These are phyloP conservation scores for Lordiphosa clarofinis DNA, from an alignment of 1,140 invertebrate species.

Conservation along the genomic window DNA sequence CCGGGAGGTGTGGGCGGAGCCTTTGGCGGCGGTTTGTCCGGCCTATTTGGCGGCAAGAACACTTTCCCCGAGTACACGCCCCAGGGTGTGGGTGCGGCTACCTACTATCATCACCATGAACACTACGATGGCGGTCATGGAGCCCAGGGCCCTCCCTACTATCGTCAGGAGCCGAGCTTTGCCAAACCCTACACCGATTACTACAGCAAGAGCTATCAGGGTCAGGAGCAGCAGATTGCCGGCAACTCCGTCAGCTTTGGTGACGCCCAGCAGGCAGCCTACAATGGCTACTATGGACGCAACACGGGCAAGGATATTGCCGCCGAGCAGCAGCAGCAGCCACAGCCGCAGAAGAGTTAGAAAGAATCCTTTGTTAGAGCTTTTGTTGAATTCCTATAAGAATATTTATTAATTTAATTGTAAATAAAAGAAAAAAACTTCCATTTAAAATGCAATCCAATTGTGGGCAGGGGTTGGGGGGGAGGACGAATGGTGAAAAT, in stretches of 20 bases:
- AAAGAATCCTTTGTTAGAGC: neutral
- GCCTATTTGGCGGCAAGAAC: constrained; percentile 72
- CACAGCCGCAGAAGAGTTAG: constrained; percentile 49
- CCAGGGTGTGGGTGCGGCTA: constrained; percentile 82
- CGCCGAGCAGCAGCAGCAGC: constrained; percentile 47
- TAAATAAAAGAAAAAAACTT: constrained; percentile 56
- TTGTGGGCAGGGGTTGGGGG: constrained; percentile 6
- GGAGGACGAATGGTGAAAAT: constrained; percentile 60
- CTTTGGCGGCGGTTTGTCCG: constrained; percentile 62
- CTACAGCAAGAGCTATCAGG: constrained; percentile 79
- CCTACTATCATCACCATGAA: constrained; percentile 81
- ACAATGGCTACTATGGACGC: constrained; percentile 84
- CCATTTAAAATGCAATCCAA: constrained; percentile 26
- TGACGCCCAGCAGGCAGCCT: constrained; percentile 85
- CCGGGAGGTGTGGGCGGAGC: constrained; percentile 62
- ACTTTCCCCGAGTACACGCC: constrained; percentile 83
- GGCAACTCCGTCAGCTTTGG: constrained; percentile 83
- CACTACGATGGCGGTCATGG: constrained; percentile 73
- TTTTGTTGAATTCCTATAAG: constrained; percentile 66
- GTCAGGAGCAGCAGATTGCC: constrained; percentile 53
- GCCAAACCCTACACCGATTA: constrained; percentile 77
- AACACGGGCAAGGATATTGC: constrained; percentile 73
- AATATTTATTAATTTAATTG: constrained; percentile 67
- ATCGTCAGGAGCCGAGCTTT: constrained; percentile 77
- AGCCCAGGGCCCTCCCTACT: constrained; percentile 44